Evolutionary conservation across 2,113 vertebrate genomes (phyloP), one percentile per base, ranked within the genome.

Genomic region (Actenoides hombroni): DNA sequence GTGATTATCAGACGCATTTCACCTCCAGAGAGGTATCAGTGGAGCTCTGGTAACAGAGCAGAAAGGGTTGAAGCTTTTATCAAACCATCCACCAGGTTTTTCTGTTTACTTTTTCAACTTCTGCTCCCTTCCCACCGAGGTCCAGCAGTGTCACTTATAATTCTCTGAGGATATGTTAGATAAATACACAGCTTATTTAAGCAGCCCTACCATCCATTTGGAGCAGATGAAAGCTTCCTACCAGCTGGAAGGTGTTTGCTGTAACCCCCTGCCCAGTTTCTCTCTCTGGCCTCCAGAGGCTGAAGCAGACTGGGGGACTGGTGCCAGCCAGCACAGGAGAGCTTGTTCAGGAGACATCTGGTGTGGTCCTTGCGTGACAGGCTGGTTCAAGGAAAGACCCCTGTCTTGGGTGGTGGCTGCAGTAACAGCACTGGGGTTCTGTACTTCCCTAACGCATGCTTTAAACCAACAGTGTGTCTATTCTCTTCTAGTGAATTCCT

Each of bases 201-300:
- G 82, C 59, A 93, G 40, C 63, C 56, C 54, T 67, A 15, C 56
- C 60, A 70, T 70, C 71, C 64, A 14, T 83, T 68, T 48, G 29
- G 64, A 84, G 76, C 46, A 63, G 71, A 88, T 74, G 42, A 93
- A 94, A 83, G 17, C 63, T 96, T 91, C 28, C 76, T 69, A 85
- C n/a, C 87, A 95, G 68, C 90, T 95, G 85, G 85, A 88, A 92
- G 64, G 39, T 59, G 69, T 77, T 96, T 93, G 54, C 16, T 77
- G 71, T 44, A 80, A 73, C 13, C 28, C 31, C 5, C n/a, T 44
- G 46, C 54, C 70, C 54, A 77, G 16, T 37, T 10, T 28, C 24
- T 59, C 63, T 61, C 53, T 65, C 48, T 69, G 44, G 63, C 44
- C 26, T 71, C 86, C 7, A 3, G 64, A 83, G 61, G n/a, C 73